A percentile compares a stretch with the other conserved stretches of the same genome.
These are phyloP conservation scores for Sturnus vulgaris DNA, from an alignment of 2,113 vertebrate genomes.

Conservation along the genomic window DNA sequence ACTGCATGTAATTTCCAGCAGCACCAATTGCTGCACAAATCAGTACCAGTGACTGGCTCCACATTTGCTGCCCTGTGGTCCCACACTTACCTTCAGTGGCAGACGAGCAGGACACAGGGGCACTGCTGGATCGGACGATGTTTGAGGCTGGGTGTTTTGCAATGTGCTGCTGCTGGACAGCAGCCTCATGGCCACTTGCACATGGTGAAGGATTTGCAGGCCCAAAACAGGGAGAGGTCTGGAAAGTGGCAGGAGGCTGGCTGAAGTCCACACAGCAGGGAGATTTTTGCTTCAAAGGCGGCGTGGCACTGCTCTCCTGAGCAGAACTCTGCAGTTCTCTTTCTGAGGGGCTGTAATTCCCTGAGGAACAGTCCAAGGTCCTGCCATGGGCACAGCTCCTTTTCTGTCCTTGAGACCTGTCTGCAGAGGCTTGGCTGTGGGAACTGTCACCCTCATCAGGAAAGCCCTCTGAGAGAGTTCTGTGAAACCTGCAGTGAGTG, in stretches of 20 bases:
- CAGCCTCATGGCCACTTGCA: background rate
- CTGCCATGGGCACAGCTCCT: conserved; percentile 40
- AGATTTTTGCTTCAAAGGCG: conserved; percentile 70
- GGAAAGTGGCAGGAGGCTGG: conserved; percentile 65
- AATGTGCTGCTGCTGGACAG: conserved; percentile 41
- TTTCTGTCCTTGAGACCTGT: conserved; percentile 59
- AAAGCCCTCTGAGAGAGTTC: conserved; percentile 54
- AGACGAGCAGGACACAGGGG: conserved; percentile 84
- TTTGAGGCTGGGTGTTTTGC: conserved; percentile 62
- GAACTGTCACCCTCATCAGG: conserved; percentile 39
- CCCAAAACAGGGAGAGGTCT: conserved; percentile 58
- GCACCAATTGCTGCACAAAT: background rate
- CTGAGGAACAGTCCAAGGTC: conserved; percentile 76
- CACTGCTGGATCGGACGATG: conserved; percentile 90
- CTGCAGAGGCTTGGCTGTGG: conserved; percentile 68
- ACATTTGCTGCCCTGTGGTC: background rate
- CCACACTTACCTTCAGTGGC: conserved; percentile 75
- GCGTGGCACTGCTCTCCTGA: conserved; percentile 19
- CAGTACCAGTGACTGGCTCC: accelerated
- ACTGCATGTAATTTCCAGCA: background rate
- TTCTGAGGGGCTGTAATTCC: conserved; percentile 74
- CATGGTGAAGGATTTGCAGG: conserved; percentile 24
- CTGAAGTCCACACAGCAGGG: conserved; percentile 81
- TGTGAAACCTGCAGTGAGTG: conserved; percentile 48
- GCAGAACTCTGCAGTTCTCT: conserved; percentile 63